These are phyloP conservation scores for Agapostemon virescens DNA, from an alignment of 2,888 invertebrate genomes.

Conservation along the genomic window DNA sequence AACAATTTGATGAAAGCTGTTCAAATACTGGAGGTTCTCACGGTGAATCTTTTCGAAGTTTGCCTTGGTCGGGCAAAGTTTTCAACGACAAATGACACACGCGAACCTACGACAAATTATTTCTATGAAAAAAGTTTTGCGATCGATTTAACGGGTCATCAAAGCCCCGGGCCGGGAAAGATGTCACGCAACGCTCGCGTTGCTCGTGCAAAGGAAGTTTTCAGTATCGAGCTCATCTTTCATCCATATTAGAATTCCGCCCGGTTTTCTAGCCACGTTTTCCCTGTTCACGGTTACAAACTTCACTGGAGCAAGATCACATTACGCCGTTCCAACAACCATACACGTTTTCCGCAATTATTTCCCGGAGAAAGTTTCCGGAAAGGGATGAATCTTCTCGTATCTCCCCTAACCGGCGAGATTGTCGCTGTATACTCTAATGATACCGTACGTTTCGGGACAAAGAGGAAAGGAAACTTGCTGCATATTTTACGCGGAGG, in stretches of 20 bases:
- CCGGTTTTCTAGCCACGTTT: slow-evolving; percentile 19
- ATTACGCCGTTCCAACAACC: slow-evolving; percentile 33
- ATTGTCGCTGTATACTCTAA: slow-evolving; percentile 25
- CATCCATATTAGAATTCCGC: slow-evolving; percentile 39
- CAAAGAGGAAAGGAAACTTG: slow-evolving; percentile 29
- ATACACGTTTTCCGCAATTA: slow-evolving; percentile 47
- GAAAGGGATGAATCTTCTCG: slow-evolving; percentile 40
- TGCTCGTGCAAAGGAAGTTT: slow-evolving; percentile 35
- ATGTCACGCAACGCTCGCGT: slow-evolving; percentile 12
- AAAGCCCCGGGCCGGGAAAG: not conserved
- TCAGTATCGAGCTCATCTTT: slow-evolving; percentile 44
- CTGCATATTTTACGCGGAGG: slow-evolving; percentile 31
- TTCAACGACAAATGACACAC: not conserved
- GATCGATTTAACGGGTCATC: slow-evolving; percentile 29
- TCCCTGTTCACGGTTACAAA: slow-evolving; percentile 18
- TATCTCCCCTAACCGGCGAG: slow-evolving; percentile 27
- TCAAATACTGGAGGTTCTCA: not conserved
- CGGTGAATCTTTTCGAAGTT: not conserved
- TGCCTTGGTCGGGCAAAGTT: not conserved
- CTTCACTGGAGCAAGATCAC: slow-evolving; percentile 28
- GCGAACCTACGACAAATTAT: slow-evolving; percentile 18
- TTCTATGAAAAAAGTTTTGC: slow-evolving; percentile 25
- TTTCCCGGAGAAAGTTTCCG: slow-evolving; percentile 32
- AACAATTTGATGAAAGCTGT: slow-evolving; percentile 2
- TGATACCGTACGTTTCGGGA: slow-evolving; percentile 41